Conservation (phyloP, 2,113 vertebrate species). For the Maccullochella peelii region DNA sequence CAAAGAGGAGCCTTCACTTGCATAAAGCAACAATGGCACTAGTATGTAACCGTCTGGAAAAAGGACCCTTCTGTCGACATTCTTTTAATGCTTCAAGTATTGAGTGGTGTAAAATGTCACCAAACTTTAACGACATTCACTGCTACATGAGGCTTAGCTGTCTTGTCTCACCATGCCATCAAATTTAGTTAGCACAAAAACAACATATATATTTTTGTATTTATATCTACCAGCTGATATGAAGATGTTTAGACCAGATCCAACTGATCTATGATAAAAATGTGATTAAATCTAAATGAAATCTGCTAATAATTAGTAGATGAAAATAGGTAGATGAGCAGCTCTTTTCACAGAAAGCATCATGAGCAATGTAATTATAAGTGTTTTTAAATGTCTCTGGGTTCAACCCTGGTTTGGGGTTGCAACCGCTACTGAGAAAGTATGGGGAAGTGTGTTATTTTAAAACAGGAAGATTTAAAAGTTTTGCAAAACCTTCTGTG, state of each 20-base stretch:
- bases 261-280: neutral
- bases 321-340: neutral
- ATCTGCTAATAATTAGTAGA: neutral
- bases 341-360: neutral
- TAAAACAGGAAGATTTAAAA: too few species aligned
- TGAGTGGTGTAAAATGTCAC: conserved; percentile 36
- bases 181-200: neutral
- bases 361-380: neutral
- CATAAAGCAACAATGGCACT: conserved; percentile 16
- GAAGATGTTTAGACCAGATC: neutral
- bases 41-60: conserved; percentile 19
- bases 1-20: conserved; percentile 31
- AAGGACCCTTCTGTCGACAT: conserved; percentile 9
- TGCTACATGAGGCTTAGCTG: neutral
- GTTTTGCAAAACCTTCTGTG: neutral
- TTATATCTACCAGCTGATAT: too few species aligned
- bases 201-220: too few species aligned
- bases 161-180: neutral
- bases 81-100: conserved; percentile 34
- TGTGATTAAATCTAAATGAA: neutral
- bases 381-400: neutral
- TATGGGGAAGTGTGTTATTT: neutral
- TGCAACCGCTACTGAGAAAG: neutral
- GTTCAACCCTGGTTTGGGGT: neutral
- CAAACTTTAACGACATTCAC: neutral